phyloP scores from a whole-genome alignment of 2,888 invertebrate genomes.

The Ormyrus rosae region DNA sequence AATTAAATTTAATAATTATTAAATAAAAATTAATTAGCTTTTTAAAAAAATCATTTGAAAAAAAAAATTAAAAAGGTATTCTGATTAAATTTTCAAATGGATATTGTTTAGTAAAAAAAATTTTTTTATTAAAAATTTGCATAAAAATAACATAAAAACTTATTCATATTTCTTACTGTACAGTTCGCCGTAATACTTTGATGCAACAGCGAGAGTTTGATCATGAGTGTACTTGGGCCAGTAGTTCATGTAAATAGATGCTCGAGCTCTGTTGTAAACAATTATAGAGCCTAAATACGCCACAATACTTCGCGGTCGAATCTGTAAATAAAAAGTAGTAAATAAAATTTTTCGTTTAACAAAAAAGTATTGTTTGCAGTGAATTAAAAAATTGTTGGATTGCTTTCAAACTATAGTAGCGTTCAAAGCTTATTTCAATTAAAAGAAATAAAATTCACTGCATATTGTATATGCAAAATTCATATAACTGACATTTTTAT shows the following conservation, averaged over 20 bases:
- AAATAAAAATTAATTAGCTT: too few species aligned
- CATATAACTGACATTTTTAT: too few species aligned
- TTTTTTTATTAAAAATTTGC: slow-evolving; percentile 21
- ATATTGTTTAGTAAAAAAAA: slow-evolving; percentile 14
- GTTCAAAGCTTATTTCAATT: too few species aligned
- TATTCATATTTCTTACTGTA: background rate
- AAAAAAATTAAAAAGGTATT: background rate
- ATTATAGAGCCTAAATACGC: slow-evolving; percentile 78
- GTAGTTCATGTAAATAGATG: slow-evolving; percentile 77
- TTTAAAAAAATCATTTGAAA: too few species aligned
- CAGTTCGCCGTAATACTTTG: slow-evolving; percentile 41
- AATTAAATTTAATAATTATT: too few species aligned
- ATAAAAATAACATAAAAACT: too few species aligned
- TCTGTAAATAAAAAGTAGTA: slow-evolving; percentile 43
- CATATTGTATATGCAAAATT: too few species aligned
- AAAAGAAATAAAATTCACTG: too few species aligned
- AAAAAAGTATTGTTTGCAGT: too few species aligned
- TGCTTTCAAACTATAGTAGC: too few species aligned
- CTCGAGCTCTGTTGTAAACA: slow-evolving; percentile 79
- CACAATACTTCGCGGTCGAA: slow-evolving; percentile 75
- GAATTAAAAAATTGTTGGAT: too few species aligned
- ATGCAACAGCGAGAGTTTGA: slow-evolving; percentile 64
- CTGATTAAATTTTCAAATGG: background rate
- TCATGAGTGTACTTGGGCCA: slow-evolving; percentile 75
- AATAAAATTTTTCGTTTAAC: too few species aligned